These are phyloP conservation scores for Gymnothorax reevesii DNA, from an alignment of 2,797 vertebrate species.

Conservation along the genomic window DNA sequence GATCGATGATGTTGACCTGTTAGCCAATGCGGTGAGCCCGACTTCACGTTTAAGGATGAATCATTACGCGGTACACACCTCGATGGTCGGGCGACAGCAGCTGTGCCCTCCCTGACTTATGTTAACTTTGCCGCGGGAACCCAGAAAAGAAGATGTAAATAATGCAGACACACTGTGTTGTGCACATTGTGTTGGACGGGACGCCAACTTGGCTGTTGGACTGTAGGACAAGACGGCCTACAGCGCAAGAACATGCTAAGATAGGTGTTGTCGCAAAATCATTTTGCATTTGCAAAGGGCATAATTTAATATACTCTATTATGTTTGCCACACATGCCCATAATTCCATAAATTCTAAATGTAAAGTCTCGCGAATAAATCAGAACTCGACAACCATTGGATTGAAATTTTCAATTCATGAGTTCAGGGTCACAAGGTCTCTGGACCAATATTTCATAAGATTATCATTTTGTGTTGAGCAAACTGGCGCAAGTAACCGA, in stretches of 20 bases:
- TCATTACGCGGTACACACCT: background rate
- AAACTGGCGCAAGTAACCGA: background rate
- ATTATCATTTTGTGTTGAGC: background rate
- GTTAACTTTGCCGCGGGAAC: background rate
- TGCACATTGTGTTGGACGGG: background rate
- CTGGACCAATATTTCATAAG: background rate
- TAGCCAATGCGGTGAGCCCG: background rate
- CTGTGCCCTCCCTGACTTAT: background rate
- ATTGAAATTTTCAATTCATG: background rate
- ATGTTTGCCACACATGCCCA: background rate
- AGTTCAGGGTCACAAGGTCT: background rate
- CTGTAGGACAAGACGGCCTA: background rate
- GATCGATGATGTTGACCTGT: constrained; percentile 11
- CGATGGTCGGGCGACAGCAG: background rate
- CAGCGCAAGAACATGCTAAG: background rate
- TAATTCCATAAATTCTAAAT: background rate
- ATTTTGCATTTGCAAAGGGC: background rate
- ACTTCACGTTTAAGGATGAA: background rate
- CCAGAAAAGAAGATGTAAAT: background rate
- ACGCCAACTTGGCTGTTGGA: background rate
- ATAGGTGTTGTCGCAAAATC: background rate
- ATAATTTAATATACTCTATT: background rate
- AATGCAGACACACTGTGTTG: background rate
- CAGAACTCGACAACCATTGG: background rate
- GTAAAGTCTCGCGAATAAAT: too few species aligned